Evolutionary conservation across 1,140 invertebrate genomes (phyloP), one percentile per base, ranked within the genome.

Genomic region (Asbolus verrucosus): DNA sequence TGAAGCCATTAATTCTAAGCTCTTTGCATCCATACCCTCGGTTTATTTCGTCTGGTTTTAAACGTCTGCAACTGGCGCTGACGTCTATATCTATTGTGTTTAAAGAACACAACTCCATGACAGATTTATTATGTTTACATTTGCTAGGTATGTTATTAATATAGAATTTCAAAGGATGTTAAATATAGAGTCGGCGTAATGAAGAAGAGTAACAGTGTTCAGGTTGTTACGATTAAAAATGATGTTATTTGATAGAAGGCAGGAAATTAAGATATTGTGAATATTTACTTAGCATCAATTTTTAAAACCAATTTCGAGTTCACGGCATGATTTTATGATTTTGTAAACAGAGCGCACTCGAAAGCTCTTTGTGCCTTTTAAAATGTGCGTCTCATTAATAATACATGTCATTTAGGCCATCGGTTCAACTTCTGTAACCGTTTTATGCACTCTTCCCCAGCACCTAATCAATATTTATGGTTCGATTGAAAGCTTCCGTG

Each of bases 341-440:
- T 54, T 21, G 46, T 54, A 54, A 54, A 54, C 46, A 54, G 19
- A 54, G 46, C 46, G 21, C 30, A 54, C 18, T 21, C 46, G 21
- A 54, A 54, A 54, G 46, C 46, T 54, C 46, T 54, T 54, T 54
- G 46, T 54, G 46, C 46, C 46, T 54, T 54, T 54, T 54, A 54
- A 54, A 54, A 54, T n/a, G 46, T 54, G 46, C 46, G 46, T 54
- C 46, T 54, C 46, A 54, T 54, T 30, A 54, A 54, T 54, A 54
- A 54, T 54, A 54, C 46, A 54, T 54, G 46, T 54, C 46, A 54
- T 54, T 54, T 54, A 54, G 46, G 21, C 46, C 46, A 54, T 54
- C 21, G 46, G 46, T 54, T 54, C 19, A 54, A 54, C 46, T 54
- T n/a, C 46, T 27, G 46, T 54, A 30, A 54, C 46, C 46, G 21